A percentile compares a stretch with the other conserved stretches of the same genome.
These are phyloP conservation scores for Melolontha melolontha DNA, from an alignment of 2,888 invertebrate species.

Conservation along the genomic window DNA sequence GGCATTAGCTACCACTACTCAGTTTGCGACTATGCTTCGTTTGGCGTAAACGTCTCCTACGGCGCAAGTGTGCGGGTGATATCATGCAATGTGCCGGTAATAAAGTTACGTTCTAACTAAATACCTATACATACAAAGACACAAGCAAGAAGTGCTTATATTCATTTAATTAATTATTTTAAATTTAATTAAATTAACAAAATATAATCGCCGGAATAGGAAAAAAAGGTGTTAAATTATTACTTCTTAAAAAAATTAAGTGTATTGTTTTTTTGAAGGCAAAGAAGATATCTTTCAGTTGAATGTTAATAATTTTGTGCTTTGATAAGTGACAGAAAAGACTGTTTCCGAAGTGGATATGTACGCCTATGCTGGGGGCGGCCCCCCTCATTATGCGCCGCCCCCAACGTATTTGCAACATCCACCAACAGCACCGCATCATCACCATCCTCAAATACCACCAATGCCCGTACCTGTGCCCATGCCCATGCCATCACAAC, in stretches of 20 bases:
- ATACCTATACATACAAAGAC: too few relatives aligned
- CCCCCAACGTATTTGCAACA: slow-evolving; percentile 65
- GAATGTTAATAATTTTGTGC: not conserved
- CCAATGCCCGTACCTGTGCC: slow-evolving; percentile 54
- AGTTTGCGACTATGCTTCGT: slow-evolving; percentile 47
- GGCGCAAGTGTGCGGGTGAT: slow-evolving; percentile 39
- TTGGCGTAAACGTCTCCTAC: slow-evolving; percentile 15
- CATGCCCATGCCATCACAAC: slow-evolving; percentile 55
- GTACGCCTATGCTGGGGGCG: slow-evolving; percentile 67
- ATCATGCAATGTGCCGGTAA: slow-evolving; percentile 38
- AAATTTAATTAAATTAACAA: too few relatives aligned
- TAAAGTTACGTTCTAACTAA: slow-evolving; percentile 25
- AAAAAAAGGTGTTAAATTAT: slow-evolving; percentile 9
- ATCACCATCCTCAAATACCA: slow-evolving; percentile 57
- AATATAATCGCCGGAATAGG: too few relatives aligned
- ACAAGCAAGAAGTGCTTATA: too few relatives aligned
- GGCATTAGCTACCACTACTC: slow-evolving; percentile 41
- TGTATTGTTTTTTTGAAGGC: too few relatives aligned
- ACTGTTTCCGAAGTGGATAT: slow-evolving; percentile 58
- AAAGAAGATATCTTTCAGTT: too few relatives aligned
- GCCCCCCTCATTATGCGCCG: slow-evolving; percentile 65
- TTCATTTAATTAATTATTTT: too few relatives aligned
- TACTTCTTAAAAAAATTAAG: not conserved
- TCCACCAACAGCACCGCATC: slow-evolving; percentile 62
- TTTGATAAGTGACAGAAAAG: not conserved